Evolutionary conservation across 1,140 invertebrate genomes (phyloP).

Genomic region (Laupala kohalensis): DNA sequence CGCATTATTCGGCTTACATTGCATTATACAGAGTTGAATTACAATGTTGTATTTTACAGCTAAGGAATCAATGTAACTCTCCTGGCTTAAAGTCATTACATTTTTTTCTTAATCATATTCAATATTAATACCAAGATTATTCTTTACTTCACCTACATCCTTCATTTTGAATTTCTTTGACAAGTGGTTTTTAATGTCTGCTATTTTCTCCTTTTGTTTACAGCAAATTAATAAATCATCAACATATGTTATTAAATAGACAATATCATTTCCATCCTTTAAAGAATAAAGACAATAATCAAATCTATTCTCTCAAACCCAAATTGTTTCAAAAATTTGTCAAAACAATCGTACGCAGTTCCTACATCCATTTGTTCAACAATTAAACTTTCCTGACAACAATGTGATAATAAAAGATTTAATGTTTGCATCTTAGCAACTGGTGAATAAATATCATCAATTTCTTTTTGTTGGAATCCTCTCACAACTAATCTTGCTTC

Average conservation of each 20-base stretch:
- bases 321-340: neutral
- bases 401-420: too few relatives aligned
- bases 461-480: slow-evolving; percentile 13
- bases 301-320: neutral
- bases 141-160: too few relatives aligned
- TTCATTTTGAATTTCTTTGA: slow-evolving; percentile 3
- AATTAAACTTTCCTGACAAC: too few relatives aligned
- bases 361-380: too few relatives aligned
- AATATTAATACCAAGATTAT: slow-evolving; percentile 8
- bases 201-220: too few relatives aligned
- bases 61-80: slow-evolving; percentile 4
- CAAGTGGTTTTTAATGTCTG: too few relatives aligned
- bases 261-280: neutral
- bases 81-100: neutral
- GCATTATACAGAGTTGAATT: neutral
- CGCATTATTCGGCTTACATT: too few relatives aligned
- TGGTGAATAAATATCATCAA: slow-evolving; percentile 12
- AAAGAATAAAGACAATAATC: too few relatives aligned
- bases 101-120: slow-evolving; percentile 2
- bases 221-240: neutral
- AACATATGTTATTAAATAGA: neutral
- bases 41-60: neutral
- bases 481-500: slow-evolving; percentile 11
- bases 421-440: neutral
- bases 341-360: too few relatives aligned